A percentile compares a stretch with the other conserved stretches of the same genome.
These are phyloP conservation scores for Coleophora flavipennella DNA, from an alignment of 2,888 invertebrate genomes.

Conservation along the genomic window DNA sequence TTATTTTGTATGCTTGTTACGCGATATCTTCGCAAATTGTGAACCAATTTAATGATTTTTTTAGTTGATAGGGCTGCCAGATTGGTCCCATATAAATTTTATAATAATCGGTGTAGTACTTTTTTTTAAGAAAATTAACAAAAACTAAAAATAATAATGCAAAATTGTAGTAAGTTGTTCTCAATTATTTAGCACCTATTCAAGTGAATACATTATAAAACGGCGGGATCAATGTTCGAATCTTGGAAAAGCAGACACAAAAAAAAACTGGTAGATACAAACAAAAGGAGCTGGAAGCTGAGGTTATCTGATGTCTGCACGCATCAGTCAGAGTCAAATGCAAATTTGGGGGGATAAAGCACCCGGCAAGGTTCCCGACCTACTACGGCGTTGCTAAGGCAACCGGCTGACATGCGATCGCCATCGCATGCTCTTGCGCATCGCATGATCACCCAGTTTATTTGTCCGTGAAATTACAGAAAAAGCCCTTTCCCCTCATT, in stretches of 20 bases:
- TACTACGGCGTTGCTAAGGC: slow-evolving; percentile 23
- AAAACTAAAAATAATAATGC: too few relatives aligned
- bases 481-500: slow-evolving; percentile 23
- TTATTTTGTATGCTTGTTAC: too few relatives aligned
- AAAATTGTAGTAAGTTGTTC: too few relatives aligned
- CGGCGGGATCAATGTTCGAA: not conserved
- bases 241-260: not conserved
- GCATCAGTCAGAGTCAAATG: slow-evolving; percentile 2
- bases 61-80: too few relatives aligned
- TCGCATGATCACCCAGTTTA: slow-evolving; percentile 38
- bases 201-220: too few relatives aligned
- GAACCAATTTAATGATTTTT: too few relatives aligned
- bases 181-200: too few relatives aligned
- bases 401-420: slow-evolving; percentile 39
- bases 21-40: too few relatives aligned
- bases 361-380: slow-evolving; percentile 36
- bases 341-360: slow-evolving; percentile 4
- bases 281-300: too few relatives aligned
- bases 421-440: slow-evolving; percentile 34
- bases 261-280: not conserved
- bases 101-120: too few relatives aligned
- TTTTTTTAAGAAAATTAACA: too few relatives aligned
- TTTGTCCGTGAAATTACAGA: slow-evolving; percentile 31
- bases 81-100: too few relatives aligned
- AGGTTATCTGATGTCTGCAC: not conserved